These are phyloP conservation scores for Sinocyclocheilus anshuiensis DNA, from an alignment of 2,113 vertebrate genomes.

Conservation along the genomic window DNA sequence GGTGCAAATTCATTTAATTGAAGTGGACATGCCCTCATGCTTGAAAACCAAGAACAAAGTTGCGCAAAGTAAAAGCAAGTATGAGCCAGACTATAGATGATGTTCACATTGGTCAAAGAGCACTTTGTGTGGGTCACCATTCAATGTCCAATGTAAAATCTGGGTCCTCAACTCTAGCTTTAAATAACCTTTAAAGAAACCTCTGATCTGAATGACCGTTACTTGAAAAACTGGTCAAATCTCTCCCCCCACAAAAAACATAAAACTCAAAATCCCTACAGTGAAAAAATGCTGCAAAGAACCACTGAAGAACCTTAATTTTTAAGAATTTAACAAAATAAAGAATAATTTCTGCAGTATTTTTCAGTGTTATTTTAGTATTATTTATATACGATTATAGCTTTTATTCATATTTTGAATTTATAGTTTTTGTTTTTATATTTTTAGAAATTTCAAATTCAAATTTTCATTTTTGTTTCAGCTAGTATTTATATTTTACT, in stretches of 20 bases:
- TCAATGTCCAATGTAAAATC: neutral
- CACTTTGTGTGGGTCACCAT: neutral
- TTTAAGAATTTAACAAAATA: neutral
- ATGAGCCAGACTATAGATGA: neutral
- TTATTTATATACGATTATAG: neutral
- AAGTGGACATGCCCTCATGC: too few species aligned
- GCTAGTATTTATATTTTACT: neutral
- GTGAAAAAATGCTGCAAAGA: neutral
- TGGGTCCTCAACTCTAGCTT: neutral
- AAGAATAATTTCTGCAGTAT: neutral
- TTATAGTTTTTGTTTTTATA: too few species aligned
- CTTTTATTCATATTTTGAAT: neutral
- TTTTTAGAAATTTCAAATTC: too few species aligned
- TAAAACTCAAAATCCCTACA: neutral
- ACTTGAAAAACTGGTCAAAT: neutral
- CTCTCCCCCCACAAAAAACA: neutral
- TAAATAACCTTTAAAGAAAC: neutral
- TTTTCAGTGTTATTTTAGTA: neutral
- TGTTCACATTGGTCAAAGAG: neutral
- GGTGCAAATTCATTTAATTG: too few species aligned
- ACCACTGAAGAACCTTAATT: neutral
- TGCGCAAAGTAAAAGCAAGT: too few species aligned
- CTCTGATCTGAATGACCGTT: neutral
- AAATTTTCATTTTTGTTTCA: neutral
- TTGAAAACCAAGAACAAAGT: too few species aligned